Conservation (phyloP, 2,888 invertebrate genomes). For the Tiliacea aurago region DNA sequence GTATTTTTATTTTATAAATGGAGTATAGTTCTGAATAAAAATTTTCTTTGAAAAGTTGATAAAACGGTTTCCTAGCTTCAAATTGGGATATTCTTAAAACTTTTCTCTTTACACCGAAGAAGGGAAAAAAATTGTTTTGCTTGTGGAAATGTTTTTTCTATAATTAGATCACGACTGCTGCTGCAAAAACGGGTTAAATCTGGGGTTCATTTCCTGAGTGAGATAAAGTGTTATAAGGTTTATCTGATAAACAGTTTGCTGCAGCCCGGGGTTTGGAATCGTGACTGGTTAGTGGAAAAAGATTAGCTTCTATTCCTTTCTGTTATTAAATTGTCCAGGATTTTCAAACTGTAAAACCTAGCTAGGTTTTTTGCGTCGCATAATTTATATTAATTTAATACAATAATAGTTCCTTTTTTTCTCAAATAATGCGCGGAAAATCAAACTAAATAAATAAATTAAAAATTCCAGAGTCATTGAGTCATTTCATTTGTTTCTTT, state of each 20-base stretch:
- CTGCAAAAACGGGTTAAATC: slow-evolving; percentile 47
- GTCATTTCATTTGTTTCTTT: too few species aligned
- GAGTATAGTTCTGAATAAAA: neutral
- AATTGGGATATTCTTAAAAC: slow-evolving; percentile 30
- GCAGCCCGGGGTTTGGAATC: neutral
- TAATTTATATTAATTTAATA: neutral
- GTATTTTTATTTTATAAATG: too few species aligned
- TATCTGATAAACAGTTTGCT: slow-evolving; percentile 35
- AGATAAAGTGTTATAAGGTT: slow-evolving; percentile 37
- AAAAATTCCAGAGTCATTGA: too few species aligned
- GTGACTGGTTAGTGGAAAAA: neutral
- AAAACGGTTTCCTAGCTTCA: slow-evolving; percentile 18
- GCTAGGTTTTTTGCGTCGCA: neutral
- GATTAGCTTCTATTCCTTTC: neutral
- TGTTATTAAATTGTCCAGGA: neutral
- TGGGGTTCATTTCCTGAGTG: slow-evolving; percentile 25
- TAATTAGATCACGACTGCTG: slow-evolving; percentile 34
- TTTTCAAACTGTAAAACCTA: neutral
- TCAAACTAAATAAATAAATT: too few species aligned
- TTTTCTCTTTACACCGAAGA: slow-evolving; percentile 4
- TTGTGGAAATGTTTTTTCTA: slow-evolving; percentile 41
- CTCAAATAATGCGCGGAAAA: too few species aligned
- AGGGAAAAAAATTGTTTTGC: slow-evolving; percentile 31
- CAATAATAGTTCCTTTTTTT: too few species aligned
- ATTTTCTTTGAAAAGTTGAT: neutral